Base-by-base conservation (phyloP, 2,797 vertebrate genomes). In the Bradypodion ventrale region DNA sequence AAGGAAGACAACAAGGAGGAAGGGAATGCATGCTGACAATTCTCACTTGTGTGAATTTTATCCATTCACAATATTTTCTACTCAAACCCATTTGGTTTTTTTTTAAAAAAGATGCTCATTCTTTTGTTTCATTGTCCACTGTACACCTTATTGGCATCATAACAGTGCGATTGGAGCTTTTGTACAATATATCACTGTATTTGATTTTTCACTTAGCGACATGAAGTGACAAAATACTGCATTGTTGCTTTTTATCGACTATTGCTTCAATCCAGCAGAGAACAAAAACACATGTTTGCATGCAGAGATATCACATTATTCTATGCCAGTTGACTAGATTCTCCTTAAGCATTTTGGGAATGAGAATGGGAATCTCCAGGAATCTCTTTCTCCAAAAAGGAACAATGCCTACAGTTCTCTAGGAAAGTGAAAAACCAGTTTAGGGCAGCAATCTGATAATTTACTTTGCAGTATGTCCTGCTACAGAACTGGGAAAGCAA, bases 1-100 rank as follows among this genome's bases (percentile, higher is more conserved):
- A 84, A 86, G 83, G 88, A 88, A 88, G 91, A 78, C 85, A 90
- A 86, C 92, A 94, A 94, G 92, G 91, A 93, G 85, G 83, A 94
- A 81, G 86, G 89, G 87, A 79, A 37, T 87, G 83, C 78, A 52
- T 68, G 56, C 81, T 89, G 87, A 91, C 93, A 93, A 88, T 52
- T 84, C 62, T 76, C 82, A 75, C 76, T 92, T 89, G 63, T 87
- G 89, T 84, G 79, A 88, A 87, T 73, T 42, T 40, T n/a, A 73
- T 44, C 42, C n/a, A 21, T 15, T 29, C 8, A 49, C 59, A n/a
- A 12, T 7, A 40, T 49, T 16, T 65, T 79, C 90, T 90, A 95
- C 93, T 90, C 86, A 88, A 87, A 83, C 44, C 56, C 87, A 85
- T 23, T 75, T 92, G 86, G 80, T 84, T 15, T 21, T 19, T 56